Evolutionary conservation across 1,140 invertebrate species (phyloP), one percentile per base, ranked within the genome.

Genomic region (Listronotus oregonensis): DNA sequence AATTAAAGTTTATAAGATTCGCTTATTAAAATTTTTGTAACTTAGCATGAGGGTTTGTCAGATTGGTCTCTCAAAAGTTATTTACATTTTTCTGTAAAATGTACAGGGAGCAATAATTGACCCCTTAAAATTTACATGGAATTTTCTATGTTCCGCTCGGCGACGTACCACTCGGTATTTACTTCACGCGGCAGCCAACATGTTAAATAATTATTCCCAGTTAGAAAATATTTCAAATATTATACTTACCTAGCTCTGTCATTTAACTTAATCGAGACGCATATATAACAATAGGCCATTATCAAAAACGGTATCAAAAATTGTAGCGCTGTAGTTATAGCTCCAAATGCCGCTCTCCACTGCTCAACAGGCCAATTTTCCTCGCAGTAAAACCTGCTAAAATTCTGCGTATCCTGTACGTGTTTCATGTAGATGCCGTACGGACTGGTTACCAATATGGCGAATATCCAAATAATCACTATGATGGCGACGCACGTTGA

Each of bases 271-370:
- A 93, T 80, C 47, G 94, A 97, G 0, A 99, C 95, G 75, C 90
- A 89, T 6, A 90, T 86, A 80, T 99, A 99, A 81, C 95, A 97
- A 71, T 96, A 89, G 0, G 92, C 90, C 73, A 98, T 98, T 17
- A 97, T 90, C 74, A 94, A 83, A 80, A 98, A 98, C 6, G 97
- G 97, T 62, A 98, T 82, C 15, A 97, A 83, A 76, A 98, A 99
- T 81, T 99, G 96, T 59, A 97, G 80, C n/a, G 91, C 86, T 5
- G 92, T 87, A 1, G 95, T 98, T 14, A 93, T 85, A 0, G 87
- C 87, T 8, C 95, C 94, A 75, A 96, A 99, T 40, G 91, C 84
- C 74, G 86, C 86, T 49, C 90, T 83, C 43, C 89, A 87, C 47
- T 84, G 82, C 66, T 91, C 89, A 37, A 86, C 86, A 0, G 95